A percentile compares a stretch with the other conserved stretches of the same genome.
Conservation (phyloP, 1,140 invertebrate genomes). For the Choristoneura fumiferana region DNA sequence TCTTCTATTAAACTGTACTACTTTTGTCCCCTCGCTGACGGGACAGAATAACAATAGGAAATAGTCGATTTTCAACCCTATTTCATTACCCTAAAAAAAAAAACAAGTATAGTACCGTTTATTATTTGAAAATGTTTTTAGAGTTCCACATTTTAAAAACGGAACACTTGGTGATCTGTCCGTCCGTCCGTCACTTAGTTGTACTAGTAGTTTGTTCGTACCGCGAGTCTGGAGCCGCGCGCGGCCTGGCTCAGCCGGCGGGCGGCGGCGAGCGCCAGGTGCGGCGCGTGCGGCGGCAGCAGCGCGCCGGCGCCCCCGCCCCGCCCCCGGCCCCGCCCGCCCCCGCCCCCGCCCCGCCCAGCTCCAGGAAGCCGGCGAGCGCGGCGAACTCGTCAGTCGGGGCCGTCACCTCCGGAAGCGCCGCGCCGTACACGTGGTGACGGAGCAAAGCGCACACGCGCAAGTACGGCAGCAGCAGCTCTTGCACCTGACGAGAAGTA, state of each 20-base stretch:
- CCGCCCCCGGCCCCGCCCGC: slow-evolving; percentile 45
- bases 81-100: too few relatives aligned
- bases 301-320: too few relatives aligned
- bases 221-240: slow-evolving; percentile 73
- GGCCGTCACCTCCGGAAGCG: slow-evolving; percentile 84
- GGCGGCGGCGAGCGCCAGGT: slow-evolving; percentile 57
- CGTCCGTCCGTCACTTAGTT: too few relatives aligned
- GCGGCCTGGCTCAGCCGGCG: slow-evolving; percentile 52
- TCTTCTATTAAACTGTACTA: too few relatives aligned
- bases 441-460: slow-evolving; percentile 90
- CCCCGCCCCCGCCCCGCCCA: slow-evolving; percentile 80
- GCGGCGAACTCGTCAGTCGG: slow-evolving; percentile 85
- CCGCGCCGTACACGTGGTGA: slow-evolving; percentile 91
- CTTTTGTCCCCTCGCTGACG: too few relatives aligned
- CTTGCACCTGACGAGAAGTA: slow-evolving; percentile 80
- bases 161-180: too few relatives aligned
- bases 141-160: too few relatives aligned
- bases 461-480: slow-evolving; percentile 90
- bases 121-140: too few relatives aligned
- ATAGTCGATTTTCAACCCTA: too few relatives aligned
- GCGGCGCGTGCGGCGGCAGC: slow-evolving; percentile 51
- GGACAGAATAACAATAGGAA: too few relatives aligned
- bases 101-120: too few relatives aligned
- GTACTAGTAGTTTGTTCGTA: slow-evolving; percentile 57
- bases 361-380: slow-evolving; percentile 87